A percentile compares a stretch with the other conserved stretches of the same genome.
These are phyloP conservation scores for Platygyra sinensis DNA, from an alignment of 64 coral and sea anemone genomes.

Conservation along the genomic window DNA sequence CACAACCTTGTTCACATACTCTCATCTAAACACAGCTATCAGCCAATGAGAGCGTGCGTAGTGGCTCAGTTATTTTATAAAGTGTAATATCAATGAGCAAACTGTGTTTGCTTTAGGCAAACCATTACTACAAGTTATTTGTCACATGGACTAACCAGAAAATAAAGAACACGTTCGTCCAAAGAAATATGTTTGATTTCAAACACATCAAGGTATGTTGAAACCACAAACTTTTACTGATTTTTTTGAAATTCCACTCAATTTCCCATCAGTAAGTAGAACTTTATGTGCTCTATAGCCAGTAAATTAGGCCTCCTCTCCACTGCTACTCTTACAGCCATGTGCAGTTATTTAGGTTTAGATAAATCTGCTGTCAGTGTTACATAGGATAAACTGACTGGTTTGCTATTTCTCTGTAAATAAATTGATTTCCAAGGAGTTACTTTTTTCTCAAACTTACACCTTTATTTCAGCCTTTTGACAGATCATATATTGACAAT, in stretches of 20 bases:
- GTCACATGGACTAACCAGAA: constrained; percentile 99
- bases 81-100: neutral
- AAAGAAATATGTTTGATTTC: constrained; percentile 99
- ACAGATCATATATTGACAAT: constrained; percentile 95
- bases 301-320: too few relatives aligned
- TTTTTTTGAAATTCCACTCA: neutral
- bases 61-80: too few relatives aligned
- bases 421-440: neutral
- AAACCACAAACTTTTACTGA: neutral
- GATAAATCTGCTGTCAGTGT: too few relatives aligned
- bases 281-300: too few relatives aligned
- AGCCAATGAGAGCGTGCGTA: too few relatives aligned
- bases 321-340: too few relatives aligned
- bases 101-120: constrained; percentile 46
- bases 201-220: constrained; percentile 89
- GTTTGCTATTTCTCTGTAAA: too few relatives aligned
- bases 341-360: too few relatives aligned
- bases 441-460: neutral
- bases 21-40: too few relatives aligned
- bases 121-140: constrained; percentile 99
- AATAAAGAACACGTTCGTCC: constrained; percentile 98
- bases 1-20: too few relatives aligned
- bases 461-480: constrained; percentile 80
- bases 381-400: too few relatives aligned
- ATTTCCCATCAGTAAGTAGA: too few relatives aligned